Evolutionary conservation across 2,888 invertebrate genomes (phyloP), one percentile per base, ranked within the genome.

Genomic region (Caradrina clavipalpis): DNA sequence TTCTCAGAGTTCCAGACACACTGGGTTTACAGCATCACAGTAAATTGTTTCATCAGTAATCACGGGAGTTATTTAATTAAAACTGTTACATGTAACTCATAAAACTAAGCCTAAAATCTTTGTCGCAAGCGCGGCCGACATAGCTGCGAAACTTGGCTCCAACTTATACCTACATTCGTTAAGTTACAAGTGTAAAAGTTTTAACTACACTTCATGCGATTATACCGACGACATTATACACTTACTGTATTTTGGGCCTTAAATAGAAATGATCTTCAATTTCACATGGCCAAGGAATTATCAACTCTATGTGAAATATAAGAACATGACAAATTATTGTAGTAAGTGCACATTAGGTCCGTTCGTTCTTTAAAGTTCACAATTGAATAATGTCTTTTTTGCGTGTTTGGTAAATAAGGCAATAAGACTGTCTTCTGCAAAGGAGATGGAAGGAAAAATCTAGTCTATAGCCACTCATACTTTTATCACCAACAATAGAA

Each of bases 21-120:
- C 72, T 63, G 76, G 73, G 83, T 77, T 80, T 76, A 81, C 76
- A 78, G 77, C 76, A 74, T 81, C 74, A 80, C 77, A 85, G 82
- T 82, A 80, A 88, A 89, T 87, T 87, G 85, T 89, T 88, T 85
- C 85, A 85, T 86, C 84, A 83, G 86, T 84, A 88, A 89, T 88
- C 80, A 76, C 68, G 61, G 66, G 85, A 83, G 85, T 81, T 83
- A 89, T 91, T 91, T 90, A 88, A 91, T 91, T 91, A 91, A 90
- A 91, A 89, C 90, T 89, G 87, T 86, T 85, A 84, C 87, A 86
- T 89, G 88, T 88, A 82, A 89, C 83, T 89, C 89, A 88, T 91
- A 90, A 91, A 92, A 90, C 88, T 89, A 89, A 88, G 83, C 82
- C 86, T 76, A 70, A 88, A 90, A 90, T 91, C 91, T 91, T 90